Evolutionary conservation across 2,888 invertebrate genomes (phyloP).

Genomic region (Stenchaetothrips biformis): DNA sequence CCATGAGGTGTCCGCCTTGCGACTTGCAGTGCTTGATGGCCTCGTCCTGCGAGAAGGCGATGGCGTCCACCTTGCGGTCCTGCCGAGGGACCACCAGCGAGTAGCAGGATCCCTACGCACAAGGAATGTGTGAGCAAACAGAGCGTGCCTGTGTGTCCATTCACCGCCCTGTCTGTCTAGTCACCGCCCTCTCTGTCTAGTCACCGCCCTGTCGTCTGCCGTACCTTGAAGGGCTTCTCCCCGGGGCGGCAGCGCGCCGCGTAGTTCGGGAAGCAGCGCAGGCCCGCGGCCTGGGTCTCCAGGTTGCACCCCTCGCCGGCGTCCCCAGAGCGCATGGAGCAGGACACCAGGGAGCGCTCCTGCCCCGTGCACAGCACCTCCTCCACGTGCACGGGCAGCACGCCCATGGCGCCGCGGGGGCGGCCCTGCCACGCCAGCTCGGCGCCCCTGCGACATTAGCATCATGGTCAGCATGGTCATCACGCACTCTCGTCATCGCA

Average conservation of each 20-base stretch:
- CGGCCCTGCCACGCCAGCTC: slow-evolving; percentile 50
- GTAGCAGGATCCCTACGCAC: slow-evolving; percentile 45
- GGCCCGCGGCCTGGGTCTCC: slow-evolving; percentile 46
- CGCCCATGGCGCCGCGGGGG: slow-evolving; percentile 40
- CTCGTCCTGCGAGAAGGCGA: slow-evolving; percentile 46
- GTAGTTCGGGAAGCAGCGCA: slow-evolving; percentile 46
- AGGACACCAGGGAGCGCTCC: slow-evolving; percentile 46
- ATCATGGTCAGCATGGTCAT: neutral
- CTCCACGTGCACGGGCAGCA: slow-evolving; percentile 38
- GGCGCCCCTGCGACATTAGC: slow-evolving; percentile 47
- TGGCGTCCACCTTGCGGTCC: slow-evolving; percentile 38
- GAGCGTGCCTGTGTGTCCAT: no score
- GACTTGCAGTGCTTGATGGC: slow-evolving; percentile 47
- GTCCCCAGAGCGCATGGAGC: slow-evolving; percentile 33
- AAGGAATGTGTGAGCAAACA: no score
- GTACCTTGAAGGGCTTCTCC: slow-evolving; percentile 49
- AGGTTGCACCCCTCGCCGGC: slow-evolving; percentile 42
- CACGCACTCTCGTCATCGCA: no score
- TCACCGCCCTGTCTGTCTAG: no score
- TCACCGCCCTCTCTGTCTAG: no score
- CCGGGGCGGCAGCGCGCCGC: slow-evolving; percentile 48
- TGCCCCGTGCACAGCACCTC: slow-evolving; percentile 45
- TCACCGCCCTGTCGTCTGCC: slow-evolving; percentile 31
- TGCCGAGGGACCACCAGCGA: slow-evolving; percentile 44
- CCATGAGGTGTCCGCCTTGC: slow-evolving; percentile 48